A percentile compares a stretch with the other conserved stretches of the same genome.
Conservation (phyloP, 2,113 vertebrate genomes). For the Tachycineta bicolor region DNA sequence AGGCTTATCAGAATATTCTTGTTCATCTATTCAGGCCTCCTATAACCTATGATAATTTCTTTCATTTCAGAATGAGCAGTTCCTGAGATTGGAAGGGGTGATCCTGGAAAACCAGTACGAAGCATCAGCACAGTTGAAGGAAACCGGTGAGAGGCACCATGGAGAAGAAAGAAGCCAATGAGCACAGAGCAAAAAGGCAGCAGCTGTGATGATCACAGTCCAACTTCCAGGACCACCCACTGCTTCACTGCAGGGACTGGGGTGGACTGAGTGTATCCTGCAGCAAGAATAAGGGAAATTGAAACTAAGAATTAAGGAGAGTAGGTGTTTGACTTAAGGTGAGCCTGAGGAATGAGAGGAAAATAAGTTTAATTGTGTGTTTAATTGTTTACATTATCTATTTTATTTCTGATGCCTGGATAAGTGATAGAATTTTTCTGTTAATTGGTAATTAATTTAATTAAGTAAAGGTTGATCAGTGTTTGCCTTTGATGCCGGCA, state of each 20-base stretch:
- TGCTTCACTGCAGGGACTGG: background rate
- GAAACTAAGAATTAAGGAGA: background rate
- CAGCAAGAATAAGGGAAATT: background rate
- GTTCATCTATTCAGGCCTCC: background rate
- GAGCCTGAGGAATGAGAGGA: background rate
- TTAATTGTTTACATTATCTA: background rate
- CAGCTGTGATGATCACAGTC: background rate
- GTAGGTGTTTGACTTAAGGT: background rate
- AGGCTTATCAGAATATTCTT: background rate
- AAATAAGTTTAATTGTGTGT: background rate
- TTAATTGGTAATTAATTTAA: background rate
- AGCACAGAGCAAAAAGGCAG: background rate
- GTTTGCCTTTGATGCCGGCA: background rate
- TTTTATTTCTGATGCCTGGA: background rate
- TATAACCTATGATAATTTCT: background rate
- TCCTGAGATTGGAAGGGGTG: background rate
- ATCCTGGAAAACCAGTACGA: background rate
- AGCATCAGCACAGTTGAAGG: background rate
- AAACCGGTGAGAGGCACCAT: background rate
- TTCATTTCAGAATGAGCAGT: background rate
- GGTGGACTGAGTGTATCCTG: background rate
- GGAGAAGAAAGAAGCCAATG: background rate
- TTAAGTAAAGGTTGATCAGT: background rate
- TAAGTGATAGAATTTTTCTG: background rate
- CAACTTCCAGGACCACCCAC: background rate